phyloP scores from a whole-genome alignment of 2,888 invertebrate genomes.

The Meiosimyza platycephala region DNA sequence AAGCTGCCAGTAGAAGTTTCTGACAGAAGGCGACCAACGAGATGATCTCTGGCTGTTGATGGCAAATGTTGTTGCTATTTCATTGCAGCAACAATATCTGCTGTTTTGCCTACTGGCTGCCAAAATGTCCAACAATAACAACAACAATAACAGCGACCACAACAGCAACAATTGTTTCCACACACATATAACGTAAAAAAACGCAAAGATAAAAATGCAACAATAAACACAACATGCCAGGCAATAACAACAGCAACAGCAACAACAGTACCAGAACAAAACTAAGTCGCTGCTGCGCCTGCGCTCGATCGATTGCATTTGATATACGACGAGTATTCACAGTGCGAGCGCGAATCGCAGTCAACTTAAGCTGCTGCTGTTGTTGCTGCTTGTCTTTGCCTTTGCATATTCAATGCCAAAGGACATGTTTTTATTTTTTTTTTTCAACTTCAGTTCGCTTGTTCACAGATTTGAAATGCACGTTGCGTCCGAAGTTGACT shows the following conservation, averaged over 20 bases:
- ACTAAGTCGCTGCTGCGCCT: not conserved
- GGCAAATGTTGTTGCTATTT: conserved; percentile 25
- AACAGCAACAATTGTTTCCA: conserved; percentile 41
- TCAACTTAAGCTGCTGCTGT: too few species aligned
- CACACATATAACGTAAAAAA: conserved; percentile 51
- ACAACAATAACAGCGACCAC: conserved; percentile 34
- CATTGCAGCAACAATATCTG: conserved; percentile 26
- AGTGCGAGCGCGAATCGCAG: not conserved
- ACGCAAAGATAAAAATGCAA: conserved; percentile 55
- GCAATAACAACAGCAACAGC: conserved; percentile 9
- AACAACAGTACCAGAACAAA: conserved; percentile 7
- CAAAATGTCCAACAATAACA: conserved; percentile 45
- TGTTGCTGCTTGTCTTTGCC: conserved; percentile 21
- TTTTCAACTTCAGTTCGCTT: too few species aligned
- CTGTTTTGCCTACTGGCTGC: conserved; percentile 29
- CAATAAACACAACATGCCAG: conserved; percentile 12
- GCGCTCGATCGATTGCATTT: conserved; percentile 34
- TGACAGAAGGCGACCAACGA: conserved; percentile 41
- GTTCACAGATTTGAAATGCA: too few species aligned
- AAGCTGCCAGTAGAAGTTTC: conserved; percentile 29
- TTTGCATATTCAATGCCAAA: conserved; percentile 25
- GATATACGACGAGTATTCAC: conserved; percentile 23
- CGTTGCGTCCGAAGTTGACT: too few species aligned
- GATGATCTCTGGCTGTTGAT: conserved; percentile 36
- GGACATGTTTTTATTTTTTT: conserved; percentile 14